Percentiles rank a stretch among this genome's conserved stretches.
Evolutionary conservation across 2,888 invertebrate species (phyloP).

Genomic region (Scaptomyza caliginosa): DNA sequence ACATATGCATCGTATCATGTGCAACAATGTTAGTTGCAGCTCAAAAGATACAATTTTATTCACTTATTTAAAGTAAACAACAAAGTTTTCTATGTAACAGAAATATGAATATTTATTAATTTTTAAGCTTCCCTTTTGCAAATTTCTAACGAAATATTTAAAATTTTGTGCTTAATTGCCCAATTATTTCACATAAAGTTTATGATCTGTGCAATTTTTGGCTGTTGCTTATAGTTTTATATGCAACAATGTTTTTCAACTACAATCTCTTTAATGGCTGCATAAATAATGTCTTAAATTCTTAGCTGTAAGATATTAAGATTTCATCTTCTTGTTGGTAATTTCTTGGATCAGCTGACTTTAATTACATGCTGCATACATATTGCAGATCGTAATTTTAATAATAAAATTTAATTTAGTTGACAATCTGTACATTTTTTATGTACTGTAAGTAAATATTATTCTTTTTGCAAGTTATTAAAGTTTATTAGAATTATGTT

Average conservation of each 20-base stretch:
- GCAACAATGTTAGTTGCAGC: slow-evolving; percentile 27
- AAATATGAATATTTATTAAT: too few species aligned
- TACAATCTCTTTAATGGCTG: not conserved
- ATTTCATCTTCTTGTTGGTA: not conserved
- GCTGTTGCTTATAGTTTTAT: not conserved
- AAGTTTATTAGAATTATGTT: slow-evolving; percentile 3
- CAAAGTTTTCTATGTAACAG: too few species aligned
- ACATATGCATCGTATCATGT: slow-evolving; percentile 1
- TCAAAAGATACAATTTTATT: too few species aligned
- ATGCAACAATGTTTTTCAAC: slow-evolving; percentile 12
- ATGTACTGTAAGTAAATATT: too few species aligned
- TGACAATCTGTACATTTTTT: too few species aligned
- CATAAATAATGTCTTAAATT: not conserved
- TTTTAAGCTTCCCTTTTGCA: too few species aligned
- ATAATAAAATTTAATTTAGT: too few species aligned
- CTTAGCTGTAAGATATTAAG: not conserved
- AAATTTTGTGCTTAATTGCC: not conserved
- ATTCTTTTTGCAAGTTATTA: too few species aligned
- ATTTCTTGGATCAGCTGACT: not conserved
- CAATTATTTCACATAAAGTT: not conserved
- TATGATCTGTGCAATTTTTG: not conserved
- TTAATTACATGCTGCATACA: not conserved
- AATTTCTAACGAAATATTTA: not conserved
- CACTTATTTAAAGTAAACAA: too few species aligned
- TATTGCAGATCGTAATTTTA: not conserved